Conservation (phyloP, 2,888 invertebrate genomes). For the Cinara cedri region DNA sequence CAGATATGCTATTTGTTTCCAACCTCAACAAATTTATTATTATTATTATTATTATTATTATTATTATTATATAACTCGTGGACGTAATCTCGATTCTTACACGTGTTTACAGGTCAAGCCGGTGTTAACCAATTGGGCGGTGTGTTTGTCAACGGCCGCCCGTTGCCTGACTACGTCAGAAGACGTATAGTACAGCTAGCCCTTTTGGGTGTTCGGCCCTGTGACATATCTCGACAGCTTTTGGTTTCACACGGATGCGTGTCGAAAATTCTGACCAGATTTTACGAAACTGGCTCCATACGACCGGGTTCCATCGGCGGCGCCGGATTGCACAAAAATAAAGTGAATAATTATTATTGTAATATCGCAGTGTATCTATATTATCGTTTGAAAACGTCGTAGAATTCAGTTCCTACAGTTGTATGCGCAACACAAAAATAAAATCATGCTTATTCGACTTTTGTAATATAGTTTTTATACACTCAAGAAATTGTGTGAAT, state of each 20-base stretch:
- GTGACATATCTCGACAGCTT: slow-evolving; percentile 94
- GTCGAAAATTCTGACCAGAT: slow-evolving; percentile 93
- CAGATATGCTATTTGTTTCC: too few species aligned
- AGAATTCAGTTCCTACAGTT: too few species aligned
- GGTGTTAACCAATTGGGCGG: slow-evolving; percentile 97
- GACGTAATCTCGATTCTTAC: too few species aligned
- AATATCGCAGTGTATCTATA: too few species aligned
- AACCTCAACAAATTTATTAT: too few species aligned
- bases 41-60: too few species aligned
- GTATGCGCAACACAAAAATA: too few species aligned
- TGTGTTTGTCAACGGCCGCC: slow-evolving; percentile 97
- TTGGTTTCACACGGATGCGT: slow-evolving; percentile 97
- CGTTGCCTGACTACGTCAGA: slow-evolving; percentile 91
- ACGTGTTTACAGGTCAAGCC: slow-evolving; percentile 78
- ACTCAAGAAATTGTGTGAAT: too few species aligned
- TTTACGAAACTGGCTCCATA: slow-evolving; percentile 96
- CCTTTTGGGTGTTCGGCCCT: slow-evolving; percentile 90
- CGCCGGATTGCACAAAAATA: slow-evolving; percentile 62
- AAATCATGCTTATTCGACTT: too few species aligned
- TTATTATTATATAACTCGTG: too few species aligned
- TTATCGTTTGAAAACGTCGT: too few species aligned
- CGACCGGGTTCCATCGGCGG: slow-evolving; percentile 94
- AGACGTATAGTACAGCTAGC: slow-evolving; percentile 93
- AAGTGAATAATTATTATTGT: slow-evolving; percentile 10
- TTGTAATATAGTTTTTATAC: too few species aligned